Evolutionary conservation across 2,113 vertebrate species (phyloP).

Genomic region (human (Homo sapiens)): DNA sequence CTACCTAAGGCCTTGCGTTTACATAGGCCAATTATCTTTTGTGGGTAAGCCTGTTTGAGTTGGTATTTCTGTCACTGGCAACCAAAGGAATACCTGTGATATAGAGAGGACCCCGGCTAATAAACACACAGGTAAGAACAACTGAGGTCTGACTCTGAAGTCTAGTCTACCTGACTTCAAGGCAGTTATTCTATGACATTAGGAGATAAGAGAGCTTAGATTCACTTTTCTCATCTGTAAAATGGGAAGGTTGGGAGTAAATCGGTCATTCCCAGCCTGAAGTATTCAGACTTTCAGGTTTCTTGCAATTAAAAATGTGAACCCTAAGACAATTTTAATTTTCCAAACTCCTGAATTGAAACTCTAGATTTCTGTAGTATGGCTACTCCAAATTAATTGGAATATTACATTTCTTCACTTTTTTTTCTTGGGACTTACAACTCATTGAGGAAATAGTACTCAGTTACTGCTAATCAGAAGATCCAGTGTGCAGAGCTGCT

Average conservation of each 20-base stretch:
- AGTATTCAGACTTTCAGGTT: not conserved
- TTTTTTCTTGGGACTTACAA: not conserved
- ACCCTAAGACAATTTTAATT: not conserved
- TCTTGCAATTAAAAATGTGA: not conserved
- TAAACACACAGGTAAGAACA: not conserved
- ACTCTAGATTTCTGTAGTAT: not conserved
- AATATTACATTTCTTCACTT: not conserved
- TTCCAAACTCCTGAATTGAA: not conserved
- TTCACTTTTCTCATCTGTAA: not conserved
- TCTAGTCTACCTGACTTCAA: not conserved
- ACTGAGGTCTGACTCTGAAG: not conserved
- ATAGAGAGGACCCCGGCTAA: not conserved
- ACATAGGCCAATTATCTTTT: not conserved
- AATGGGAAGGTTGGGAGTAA: not conserved
- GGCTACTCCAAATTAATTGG: not conserved
- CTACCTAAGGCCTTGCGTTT: not conserved
- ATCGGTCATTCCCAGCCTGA: not conserved
- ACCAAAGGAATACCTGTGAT: not conserved
- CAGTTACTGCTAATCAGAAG: not conserved
- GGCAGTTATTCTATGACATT: not conserved
- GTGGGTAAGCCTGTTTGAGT: not conserved
- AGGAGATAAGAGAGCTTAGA: not conserved
- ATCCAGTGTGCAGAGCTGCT: too few relatives aligned
- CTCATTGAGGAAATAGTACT: not conserved
- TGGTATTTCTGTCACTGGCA: not conserved